Evolutionary conservation across 2,113 vertebrate species (phyloP).

Genomic region (Galeopterus variegatus): DNA sequence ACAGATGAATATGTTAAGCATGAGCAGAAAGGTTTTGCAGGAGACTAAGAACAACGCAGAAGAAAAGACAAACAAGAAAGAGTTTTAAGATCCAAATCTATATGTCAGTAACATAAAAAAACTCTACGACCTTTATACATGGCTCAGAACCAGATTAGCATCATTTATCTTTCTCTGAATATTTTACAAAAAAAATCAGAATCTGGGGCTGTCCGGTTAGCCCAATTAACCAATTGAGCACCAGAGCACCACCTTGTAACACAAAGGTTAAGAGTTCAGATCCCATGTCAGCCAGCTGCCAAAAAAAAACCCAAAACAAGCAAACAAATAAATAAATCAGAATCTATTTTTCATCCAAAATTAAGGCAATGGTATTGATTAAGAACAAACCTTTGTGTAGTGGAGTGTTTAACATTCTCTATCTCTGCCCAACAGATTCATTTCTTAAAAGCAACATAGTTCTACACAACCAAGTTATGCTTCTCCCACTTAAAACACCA

Average conservation of each 20-base stretch:
- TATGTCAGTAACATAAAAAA: background rate
- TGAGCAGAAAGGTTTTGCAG: slow-evolving; percentile 29
- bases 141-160: background rate
- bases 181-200: slow-evolving; percentile 41
- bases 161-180: background rate
- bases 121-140: background rate
- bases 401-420: background rate
- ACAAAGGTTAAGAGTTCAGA: too few species aligned
- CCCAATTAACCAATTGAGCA: too few species aligned
- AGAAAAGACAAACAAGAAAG: background rate
- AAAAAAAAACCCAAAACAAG: too few species aligned
- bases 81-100: background rate
- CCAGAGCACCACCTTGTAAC: too few species aligned
- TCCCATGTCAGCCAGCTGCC: too few species aligned
- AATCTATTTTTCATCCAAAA: slow-evolving; percentile 37
- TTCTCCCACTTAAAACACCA: background rate
- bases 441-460: slow-evolving; percentile 19
- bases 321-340: background rate
- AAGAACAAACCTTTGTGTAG: background rate
- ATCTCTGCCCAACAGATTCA: background rate
- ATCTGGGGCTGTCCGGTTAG: background rate
- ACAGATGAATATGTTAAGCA: slow-evolving; percentile 26
- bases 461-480: background rate
- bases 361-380: background rate
- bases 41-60: slow-evolving; percentile 10